Base-by-base conservation (phyloP, 2,888 invertebrate species). In the Eristalis pertinax region DNA sequence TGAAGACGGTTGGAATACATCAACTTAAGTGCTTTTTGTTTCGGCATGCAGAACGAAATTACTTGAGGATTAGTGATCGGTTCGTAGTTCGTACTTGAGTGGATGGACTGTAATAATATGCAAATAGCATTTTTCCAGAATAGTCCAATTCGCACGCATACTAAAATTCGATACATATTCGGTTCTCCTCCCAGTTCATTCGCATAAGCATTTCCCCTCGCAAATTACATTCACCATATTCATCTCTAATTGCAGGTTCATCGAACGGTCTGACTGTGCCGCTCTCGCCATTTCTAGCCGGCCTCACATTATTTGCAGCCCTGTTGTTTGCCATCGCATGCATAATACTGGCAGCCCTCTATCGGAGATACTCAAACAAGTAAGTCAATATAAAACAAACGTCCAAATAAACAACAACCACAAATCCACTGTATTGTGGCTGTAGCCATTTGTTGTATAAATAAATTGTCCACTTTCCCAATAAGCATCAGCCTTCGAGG, bases 241-340 rank as follows among this genome's bases (percentile, higher is more conserved):
- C 63, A 60, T 88, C 67, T 88, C 65, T 82, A 78, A 85, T 91
- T 92, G 0, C 93, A 96, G 96, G 96, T 90, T 94, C 95, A 90
- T 94, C 95, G 22, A 93, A 94, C 38, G 94, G 94, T 82, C 94
- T 94, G 89, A 93, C 94, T 8, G 94, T 96, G 87, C 95, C 96
- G 15, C 94, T 97, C 91, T 97, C 96, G 89, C 97, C 97, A 15
- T 94, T 97, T 75, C 94, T 97, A 81, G 95, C 97, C 8, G 96
- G 96, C 1, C 94, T 97, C 89, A 95, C 97, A 77, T 96, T 96
- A 8, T 96, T 96, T 91, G 96, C 96, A 24, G 96, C 96, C 3
- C 94, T 96, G 69, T 93, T 97, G 74, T 96, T 96, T 50, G 95
- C 96, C 7, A 95, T 96, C 4, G 96, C 96, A 13, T 97, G 97